Base-by-base conservation (phyloP, 2,113 vertebrate genomes). In the Arenaria interpres region DNA sequence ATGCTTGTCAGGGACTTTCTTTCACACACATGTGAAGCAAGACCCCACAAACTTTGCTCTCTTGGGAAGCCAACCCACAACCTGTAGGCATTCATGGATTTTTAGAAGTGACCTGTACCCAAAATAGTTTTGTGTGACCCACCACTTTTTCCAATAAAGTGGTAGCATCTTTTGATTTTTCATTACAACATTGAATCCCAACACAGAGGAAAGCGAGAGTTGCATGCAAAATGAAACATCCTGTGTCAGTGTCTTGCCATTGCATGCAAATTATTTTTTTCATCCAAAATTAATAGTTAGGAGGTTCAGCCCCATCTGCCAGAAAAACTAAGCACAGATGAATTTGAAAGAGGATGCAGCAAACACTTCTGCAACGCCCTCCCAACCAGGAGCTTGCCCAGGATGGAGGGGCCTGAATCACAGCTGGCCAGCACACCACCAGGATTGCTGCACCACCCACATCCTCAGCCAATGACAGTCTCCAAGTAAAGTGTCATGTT, bases 401-500 rank as follows among this genome's bases (percentile, higher is more conserved):
- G 48, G 39, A 46, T 59, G 57, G 25, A 75, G n/a, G 5, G 16
- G 32, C 41, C 43, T 74, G 63, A 89, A 21, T 9, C 32, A 68
- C 20, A 73, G 57, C 68, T 75, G 88, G 51, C 33, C 33, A 60
- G 33, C 35, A 39, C 24, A 30, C 9, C 32, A 50, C 33, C 0
- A 0, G 12, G 9, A 37, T 72, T 3, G 2, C 24, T 17, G 35
- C 41, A 75, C 28, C 4, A 3, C 14, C 3, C 1, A 0, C 43
- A 37, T 90, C 22, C 66, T 74, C 0, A 0, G 32, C 22, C 3
- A 1, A 0, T 32, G 46, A 63, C n/a, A 51, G 30, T 45, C 64
- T 33, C n/a, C 4, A 23, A 50, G 30, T 60, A 59, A 25, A 83
- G 20, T 6, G 22, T 41, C 15, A 21, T 23, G 35, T 4, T 46